A percentile compares a stretch with the other conserved stretches of the same genome.
These are phyloP conservation scores for Limosa lapponica DNA, from an alignment of 2,797 vertebrate genomes.

Conservation along the genomic window DNA sequence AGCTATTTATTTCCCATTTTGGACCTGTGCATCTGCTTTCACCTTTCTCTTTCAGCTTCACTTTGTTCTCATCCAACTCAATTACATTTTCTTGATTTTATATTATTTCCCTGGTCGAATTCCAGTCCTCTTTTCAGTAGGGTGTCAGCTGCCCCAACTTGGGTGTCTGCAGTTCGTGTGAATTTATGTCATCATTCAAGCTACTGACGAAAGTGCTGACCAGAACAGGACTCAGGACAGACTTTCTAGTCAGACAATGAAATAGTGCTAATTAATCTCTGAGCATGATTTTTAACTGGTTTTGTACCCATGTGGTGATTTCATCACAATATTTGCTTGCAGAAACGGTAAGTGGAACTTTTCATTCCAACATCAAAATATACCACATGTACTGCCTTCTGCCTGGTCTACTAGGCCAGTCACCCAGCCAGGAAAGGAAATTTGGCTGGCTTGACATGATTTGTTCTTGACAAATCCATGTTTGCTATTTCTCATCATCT, in stretches of 20 bases:
- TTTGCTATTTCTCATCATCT: background rate
- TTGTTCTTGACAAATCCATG: background rate
- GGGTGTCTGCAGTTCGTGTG: background rate
- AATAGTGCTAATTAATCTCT: background rate
- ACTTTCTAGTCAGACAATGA: background rate
- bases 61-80: background rate
- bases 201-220: background rate
- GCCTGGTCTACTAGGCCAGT: background rate
- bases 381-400: background rate
- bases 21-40: background rate
- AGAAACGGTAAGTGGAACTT: background rate
- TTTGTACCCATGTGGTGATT: background rate
- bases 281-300: background rate
- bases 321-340: background rate
- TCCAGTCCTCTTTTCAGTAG: background rate
- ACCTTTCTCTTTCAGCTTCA: background rate
- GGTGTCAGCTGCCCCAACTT: background rate
- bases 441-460: background rate
- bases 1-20: background rate
- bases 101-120: background rate
- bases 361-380: background rate
- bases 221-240: background rate
- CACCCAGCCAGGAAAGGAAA: background rate
- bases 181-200: background rate
- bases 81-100: background rate